Evolutionary conservation across 2,797 vertebrate species (phyloP).

Genomic region (Melanitta fusca): DNA sequence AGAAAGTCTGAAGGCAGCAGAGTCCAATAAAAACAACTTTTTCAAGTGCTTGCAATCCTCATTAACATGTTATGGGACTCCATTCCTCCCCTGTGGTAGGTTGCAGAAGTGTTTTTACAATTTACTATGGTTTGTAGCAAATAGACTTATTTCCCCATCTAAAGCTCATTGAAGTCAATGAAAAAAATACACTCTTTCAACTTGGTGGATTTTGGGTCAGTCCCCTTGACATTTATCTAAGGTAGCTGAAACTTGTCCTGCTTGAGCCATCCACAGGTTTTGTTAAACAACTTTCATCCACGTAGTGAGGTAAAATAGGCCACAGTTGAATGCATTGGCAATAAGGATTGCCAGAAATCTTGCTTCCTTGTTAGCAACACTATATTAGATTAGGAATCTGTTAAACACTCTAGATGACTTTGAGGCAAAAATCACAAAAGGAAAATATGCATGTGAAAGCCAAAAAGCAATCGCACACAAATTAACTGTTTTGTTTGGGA

Average conservation of each 20-base stretch:
- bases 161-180: not conserved
- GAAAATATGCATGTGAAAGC: not conserved
- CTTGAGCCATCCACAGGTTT: not conserved
- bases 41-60: not conserved
- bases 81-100: not conserved
- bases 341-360: not conserved
- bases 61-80: not conserved
- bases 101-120: not conserved
- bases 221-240: not conserved
- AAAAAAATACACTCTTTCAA: not conserved
- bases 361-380: not conserved
- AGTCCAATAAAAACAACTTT: conserved; percentile 18
- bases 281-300: not conserved
- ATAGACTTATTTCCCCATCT: not conserved
- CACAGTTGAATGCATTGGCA: not conserved
- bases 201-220: not conserved
- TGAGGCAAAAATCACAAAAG: not conserved
- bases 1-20: not conserved
- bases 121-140: not conserved
- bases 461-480: not conserved
- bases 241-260: not conserved
- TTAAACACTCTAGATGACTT: not conserved
- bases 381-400: not conserved
- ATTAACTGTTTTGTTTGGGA: not conserved
- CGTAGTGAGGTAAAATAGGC: not conserved